Base-by-base conservation (phyloP, 2,888 invertebrate genomes). In the Strigamia maritima region DNA sequence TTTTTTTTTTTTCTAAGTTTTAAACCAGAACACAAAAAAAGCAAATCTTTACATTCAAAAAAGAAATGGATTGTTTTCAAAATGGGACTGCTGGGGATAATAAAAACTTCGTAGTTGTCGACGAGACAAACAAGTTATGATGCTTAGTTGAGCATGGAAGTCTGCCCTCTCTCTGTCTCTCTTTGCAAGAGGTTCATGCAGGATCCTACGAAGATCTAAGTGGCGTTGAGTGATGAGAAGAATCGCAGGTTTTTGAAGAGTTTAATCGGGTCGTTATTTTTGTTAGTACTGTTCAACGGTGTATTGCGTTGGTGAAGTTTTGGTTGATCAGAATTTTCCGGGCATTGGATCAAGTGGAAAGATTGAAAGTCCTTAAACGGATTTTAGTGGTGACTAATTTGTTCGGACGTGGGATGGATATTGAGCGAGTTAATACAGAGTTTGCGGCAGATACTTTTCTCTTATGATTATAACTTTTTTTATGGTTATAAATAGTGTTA, bases 121-220 rank as follows among this genome's bases (percentile, higher is more conserved):
- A 28, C 98, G 98, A 85, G 95, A 97, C 86, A 99, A 99, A 88
- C 99, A 99, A 93, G 99, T 99, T 79, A 98, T 99, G 98, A 99
- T 99, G 99, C 99, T 99, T 90, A 97, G 97, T 89, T 99, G 84
- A 96, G 97, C 89, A 99, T 99, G 91, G 99, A 99, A 84, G 97
- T 99, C 86, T 92, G 99, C 83, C 97, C 98, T 79, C n/a, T n/a
- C n/a, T n/a, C n/a, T n/a, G n/a, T n/a, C n/a, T n/a, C n/a, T n/a
- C 97, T 99, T 86, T 98, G 98, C 93, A 99, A 98, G 91, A 98
- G 98, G 88, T 99, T 99, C 88, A 99, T 99, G 98, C 98, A 98
- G 92, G 98, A 95, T 92, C 99, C 99, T 6, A 97, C 99, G 98
- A 99, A 99, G 89, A 98, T 99, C 76, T 99, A 98, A 87, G 98